Evolutionary conservation across 2,113 vertebrate species (phyloP).

Genomic region (Seriola rivoliana): DNA sequence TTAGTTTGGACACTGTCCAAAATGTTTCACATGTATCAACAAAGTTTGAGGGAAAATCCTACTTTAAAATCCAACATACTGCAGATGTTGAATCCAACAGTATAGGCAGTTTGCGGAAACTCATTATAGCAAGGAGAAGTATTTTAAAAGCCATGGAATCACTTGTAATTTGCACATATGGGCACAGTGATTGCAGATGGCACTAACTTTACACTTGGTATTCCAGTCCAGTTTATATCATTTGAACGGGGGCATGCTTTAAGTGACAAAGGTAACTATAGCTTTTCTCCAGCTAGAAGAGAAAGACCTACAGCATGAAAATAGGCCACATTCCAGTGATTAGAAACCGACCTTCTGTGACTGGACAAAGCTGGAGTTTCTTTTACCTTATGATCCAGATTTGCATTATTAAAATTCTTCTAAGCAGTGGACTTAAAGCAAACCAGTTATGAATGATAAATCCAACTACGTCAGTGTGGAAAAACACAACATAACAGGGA

Average conservation of each 20-base stretch:
- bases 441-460: not conserved
- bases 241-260: not conserved
- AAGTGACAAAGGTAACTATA: not conserved
- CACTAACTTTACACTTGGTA: too few relatives aligned
- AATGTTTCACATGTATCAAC: too few relatives aligned
- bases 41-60: too few relatives aligned
- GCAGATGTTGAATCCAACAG: too few relatives aligned
- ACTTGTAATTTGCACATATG: not conserved
- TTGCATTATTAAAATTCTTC: slow-evolving; percentile 5
- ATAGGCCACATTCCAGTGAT: slow-evolving; percentile 5
- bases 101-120: too few relatives aligned
- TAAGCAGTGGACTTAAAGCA: not conserved
- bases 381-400: slow-evolving; percentile 7
- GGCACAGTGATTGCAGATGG: not conserved
- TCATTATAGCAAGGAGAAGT: too few relatives aligned
- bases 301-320: not conserved
- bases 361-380: slow-evolving; percentile 14
- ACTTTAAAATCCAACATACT: too few relatives aligned
- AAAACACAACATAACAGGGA: not conserved
- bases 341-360: slow-evolving; percentile 1
- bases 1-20: too few relatives aligned
- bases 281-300: not conserved
- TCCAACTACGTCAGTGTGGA: not conserved
- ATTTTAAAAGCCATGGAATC: not conserved
- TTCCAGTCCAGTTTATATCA: not conserved